Evolutionary conservation across 2,797 vertebrate genomes (phyloP).

Genomic region (Bovichtus variegatus): DNA sequence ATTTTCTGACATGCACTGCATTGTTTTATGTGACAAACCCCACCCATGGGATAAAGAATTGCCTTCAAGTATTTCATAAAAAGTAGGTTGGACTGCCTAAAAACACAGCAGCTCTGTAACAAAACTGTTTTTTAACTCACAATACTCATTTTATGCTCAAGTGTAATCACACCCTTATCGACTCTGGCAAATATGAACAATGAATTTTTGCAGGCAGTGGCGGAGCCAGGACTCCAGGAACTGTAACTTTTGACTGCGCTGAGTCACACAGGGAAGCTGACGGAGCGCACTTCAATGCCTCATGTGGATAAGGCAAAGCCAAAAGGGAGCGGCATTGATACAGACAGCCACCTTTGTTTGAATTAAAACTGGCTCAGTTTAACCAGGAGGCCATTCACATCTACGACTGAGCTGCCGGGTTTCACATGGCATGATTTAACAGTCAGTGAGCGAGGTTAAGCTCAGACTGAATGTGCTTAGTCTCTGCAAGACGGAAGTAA

Average conservation of each 20-base stretch:
- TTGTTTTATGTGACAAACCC: not conserved
- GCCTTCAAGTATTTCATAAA: not conserved
- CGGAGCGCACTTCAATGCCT: slow-evolving; percentile 47
- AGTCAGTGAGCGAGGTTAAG: slow-evolving; percentile 23
- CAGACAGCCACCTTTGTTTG: slow-evolving; percentile 78
- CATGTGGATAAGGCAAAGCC: slow-evolving; percentile 62
- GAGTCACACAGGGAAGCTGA: slow-evolving; percentile 67
- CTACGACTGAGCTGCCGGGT: slow-evolving; percentile 32
- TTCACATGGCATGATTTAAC: slow-evolving; percentile 47
- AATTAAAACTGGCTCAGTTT: slow-evolving; percentile 68
- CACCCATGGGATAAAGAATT: not conserved
- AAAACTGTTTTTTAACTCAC: slow-evolving; percentile 1
- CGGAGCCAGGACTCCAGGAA: slow-evolving; percentile 39
- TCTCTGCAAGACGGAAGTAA: slow-evolving; percentile 18
- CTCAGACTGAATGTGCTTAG: slow-evolving; percentile 12
- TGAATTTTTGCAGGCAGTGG: slow-evolving; percentile 38
- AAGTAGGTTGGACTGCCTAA: not conserved
- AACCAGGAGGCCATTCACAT: slow-evolving; percentile 68
- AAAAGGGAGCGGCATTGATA: slow-evolving; percentile 74
- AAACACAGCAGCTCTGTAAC: not conserved
- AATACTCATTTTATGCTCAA: slow-evolving; percentile 18
- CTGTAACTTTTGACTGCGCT: slow-evolving; percentile 44
- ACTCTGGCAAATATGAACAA: slow-evolving; percentile 38
- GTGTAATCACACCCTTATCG: slow-evolving; percentile 36
- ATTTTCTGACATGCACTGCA: not conserved